A percentile compares a stretch with the other conserved stretches of the same genome.
These are phyloP conservation scores for Ceyx margarethae DNA, from an alignment of 2,113 vertebrate genomes.

Conservation along the genomic window DNA sequence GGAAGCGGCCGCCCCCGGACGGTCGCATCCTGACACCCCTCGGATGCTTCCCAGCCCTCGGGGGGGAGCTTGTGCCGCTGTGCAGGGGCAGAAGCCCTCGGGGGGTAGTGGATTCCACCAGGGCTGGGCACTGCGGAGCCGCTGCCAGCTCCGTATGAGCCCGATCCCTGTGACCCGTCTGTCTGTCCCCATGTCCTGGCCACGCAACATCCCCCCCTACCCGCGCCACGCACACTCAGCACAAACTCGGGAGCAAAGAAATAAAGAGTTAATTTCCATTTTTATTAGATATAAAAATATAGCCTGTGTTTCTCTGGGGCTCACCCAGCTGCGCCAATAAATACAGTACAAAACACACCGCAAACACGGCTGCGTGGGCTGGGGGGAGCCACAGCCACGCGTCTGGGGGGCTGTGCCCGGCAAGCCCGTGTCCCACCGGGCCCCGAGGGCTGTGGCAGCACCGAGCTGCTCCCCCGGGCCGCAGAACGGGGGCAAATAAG, in stretches of 20 bases:
- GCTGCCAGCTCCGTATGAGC: background rate
- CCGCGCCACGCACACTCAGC: background rate
- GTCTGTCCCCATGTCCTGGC: background rate
- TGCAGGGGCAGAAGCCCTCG: background rate
- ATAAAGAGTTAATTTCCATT: conserved; percentile 29
- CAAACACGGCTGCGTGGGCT: background rate
- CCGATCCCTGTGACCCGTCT: rapidly evolving
- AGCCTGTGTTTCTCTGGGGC: background rate
- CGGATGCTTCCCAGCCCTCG: background rate
- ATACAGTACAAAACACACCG: conserved; percentile 9
- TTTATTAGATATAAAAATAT: background rate
- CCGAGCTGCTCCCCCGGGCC: background rate
- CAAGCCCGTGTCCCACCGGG: background rate
- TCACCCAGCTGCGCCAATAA: conserved; percentile 31
- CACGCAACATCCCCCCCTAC: background rate
- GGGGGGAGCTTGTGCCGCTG: background rate
- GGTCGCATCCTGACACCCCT: rapidly evolving
- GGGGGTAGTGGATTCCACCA: background rate
- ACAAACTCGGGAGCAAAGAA: background rate
- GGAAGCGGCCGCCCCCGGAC: background rate
- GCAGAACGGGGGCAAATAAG: background rate
- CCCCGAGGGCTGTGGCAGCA: background rate
- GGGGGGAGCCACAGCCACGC: background rate
- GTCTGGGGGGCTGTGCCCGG: background rate
- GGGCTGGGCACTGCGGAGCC: background rate